These are phyloP conservation scores for Endotricha flammealis DNA, from an alignment of 2,888 invertebrate genomes.

Conservation along the genomic window DNA sequence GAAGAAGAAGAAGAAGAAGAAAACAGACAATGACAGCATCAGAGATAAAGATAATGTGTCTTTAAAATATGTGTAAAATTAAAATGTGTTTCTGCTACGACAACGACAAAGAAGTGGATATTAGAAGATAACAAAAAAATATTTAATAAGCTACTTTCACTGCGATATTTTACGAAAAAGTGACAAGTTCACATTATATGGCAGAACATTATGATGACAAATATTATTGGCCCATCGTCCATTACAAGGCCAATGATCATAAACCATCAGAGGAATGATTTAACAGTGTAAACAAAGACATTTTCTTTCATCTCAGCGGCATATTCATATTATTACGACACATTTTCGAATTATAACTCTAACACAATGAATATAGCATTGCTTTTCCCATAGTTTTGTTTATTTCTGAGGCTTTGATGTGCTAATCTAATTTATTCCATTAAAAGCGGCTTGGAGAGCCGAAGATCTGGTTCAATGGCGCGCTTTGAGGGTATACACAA, in stretches of 20 bases:
- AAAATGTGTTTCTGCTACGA: too few species aligned
- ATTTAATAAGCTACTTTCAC: too few species aligned
- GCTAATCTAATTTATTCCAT: conserved; percentile 11
- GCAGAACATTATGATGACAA: background rate
- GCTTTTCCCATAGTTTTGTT: background rate
- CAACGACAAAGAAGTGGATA: too few species aligned
- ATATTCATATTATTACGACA: background rate
- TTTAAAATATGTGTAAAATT: too few species aligned
- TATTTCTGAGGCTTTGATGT: conserved; percentile 4
- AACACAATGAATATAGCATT: background rate
- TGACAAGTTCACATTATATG: background rate
- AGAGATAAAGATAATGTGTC: too few species aligned
- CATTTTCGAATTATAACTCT: background rate
- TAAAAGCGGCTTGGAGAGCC: conserved; percentile 4
- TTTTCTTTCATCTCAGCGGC: background rate
- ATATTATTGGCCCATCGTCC: conserved; percentile 11
- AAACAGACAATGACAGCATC: too few species aligned
- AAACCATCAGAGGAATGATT: conserved; percentile 10
- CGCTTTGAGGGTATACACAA: background rate
- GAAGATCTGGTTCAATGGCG: conserved; percentile 2
- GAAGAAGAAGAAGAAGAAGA: too few species aligned
- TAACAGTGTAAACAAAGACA: conserved; percentile 4
- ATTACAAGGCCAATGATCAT: conserved; percentile 13
- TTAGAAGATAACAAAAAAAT: too few species aligned
- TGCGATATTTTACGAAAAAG: conserved; percentile 1